phyloP scores from a whole-genome alignment of 2,797 vertebrate species.

The Oreortyx pictus region DNA sequence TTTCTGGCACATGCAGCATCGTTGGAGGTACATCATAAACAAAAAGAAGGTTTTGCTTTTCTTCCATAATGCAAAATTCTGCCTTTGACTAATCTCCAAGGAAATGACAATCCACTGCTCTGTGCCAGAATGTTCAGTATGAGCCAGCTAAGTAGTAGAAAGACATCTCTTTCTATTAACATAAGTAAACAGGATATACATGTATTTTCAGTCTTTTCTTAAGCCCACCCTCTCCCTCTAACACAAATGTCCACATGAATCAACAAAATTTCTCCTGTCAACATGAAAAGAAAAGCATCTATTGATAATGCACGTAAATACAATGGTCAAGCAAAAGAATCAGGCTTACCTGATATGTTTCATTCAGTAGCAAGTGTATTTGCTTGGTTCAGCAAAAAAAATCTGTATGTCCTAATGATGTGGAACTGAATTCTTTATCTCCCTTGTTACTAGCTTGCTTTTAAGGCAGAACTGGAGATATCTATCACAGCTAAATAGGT shows the following conservation, averaged over 20 bases:
- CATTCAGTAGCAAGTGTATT: conserved; percentile 19
- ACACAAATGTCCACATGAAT: not conserved
- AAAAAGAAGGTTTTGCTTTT: conserved; percentile 5
- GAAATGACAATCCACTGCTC: not conserved
- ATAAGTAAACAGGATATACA: not conserved
- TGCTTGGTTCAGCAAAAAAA: conserved; percentile 32
- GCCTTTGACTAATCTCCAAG: not conserved
- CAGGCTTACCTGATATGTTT: not conserved
- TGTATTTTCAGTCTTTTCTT: conserved; percentile 1
- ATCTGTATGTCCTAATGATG: not conserved
- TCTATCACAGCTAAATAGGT: conserved; percentile 47
- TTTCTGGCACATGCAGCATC: conserved; percentile 31
- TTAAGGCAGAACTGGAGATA: conserved; percentile 52
- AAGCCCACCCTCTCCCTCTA: not conserved
- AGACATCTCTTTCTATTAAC: not conserved
- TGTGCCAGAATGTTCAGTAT: not conserved
- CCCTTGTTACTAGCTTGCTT: conserved; percentile 14
- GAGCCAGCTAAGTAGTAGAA: conserved; percentile 1
- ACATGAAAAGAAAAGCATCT: conserved; percentile 25
- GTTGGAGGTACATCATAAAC: not conserved
- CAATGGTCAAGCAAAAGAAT: conserved; percentile 11
- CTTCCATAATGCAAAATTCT: conserved; percentile 11
- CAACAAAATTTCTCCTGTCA: not conserved
- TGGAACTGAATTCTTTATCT: conserved; percentile 53
- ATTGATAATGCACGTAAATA: not conserved